Base-by-base conservation (phyloP, 2,797 vertebrate species). In the Crax fasciolata region DNA sequence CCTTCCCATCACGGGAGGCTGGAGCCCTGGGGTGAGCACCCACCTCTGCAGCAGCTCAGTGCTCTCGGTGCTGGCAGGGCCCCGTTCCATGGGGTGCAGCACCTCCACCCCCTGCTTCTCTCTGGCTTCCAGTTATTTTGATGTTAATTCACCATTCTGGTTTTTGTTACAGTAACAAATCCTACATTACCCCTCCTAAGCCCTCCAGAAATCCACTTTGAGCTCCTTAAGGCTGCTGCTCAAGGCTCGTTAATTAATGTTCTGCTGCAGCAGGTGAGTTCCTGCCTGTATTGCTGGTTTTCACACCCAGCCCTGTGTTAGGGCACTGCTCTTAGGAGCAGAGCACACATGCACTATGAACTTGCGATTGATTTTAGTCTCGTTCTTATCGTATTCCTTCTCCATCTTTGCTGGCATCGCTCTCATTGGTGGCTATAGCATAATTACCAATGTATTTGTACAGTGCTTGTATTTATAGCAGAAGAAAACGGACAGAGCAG, bases 301-400 rank as follows among this genome's bases (percentile, higher is more conserved):
- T 23, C 41, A 43, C 41, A 43, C 27, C 54, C 79, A 10, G 3
- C 32, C 67, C 72, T 54, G 9, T 19, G 1, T 17, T 6, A 23
- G 30, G 35, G 24, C 13, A 9, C 27, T 55, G n/a, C 1, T 35
- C 55, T 63, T 6, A 12, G 8, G 18, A 3, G 38, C 9, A 18
- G 35, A 24, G n/a, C 30, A 32, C 4, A 11, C 13, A 1, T 6
- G 7, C 5, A 0, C 44, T 21, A 1, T 8, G 41, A 25, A 3
- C 5, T 66, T 16, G 10, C 6, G 46, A 12, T 25, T 32, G 43
- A 32, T 30, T 35, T 66, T 6, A 4, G 32, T 20, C 48, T 39
- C 11, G 1, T 18, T 43, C 39, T 41, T 63, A 35, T 3, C 24
- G 1, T 20, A 4, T 41, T 63, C 63, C 52, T 65, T 79, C 58